Percentiles rank a stretch among this genome's conserved stretches.
phyloP scores from a whole-genome alignment of 2,888 invertebrate genomes.

The Callimorpha dominula region DNA sequence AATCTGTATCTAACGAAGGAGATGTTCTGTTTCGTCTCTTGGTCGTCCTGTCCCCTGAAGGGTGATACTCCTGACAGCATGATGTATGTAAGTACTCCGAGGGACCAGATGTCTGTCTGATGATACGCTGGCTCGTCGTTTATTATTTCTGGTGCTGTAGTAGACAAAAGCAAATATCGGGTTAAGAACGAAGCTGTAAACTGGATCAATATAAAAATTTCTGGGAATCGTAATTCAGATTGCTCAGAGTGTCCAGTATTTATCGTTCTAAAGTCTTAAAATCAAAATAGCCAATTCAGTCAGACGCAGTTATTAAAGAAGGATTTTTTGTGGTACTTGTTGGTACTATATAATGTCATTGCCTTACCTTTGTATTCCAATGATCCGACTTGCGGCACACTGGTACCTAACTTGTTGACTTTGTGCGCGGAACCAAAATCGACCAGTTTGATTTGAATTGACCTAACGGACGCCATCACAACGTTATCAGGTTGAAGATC shows the following conservation, averaged over 20 bases:
- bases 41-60: conserved; percentile 93
- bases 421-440: conserved; percentile 96
- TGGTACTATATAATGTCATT: background rate
- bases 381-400: conserved; percentile 90
- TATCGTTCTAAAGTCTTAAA: too few species aligned
- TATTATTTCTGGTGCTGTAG: conserved; percentile 94
- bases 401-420: conserved; percentile 92
- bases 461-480: conserved; percentile 95
- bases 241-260: background rate
- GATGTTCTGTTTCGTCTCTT: conserved; percentile 96
- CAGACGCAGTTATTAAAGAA: too few species aligned
- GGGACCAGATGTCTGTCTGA: conserved; percentile 98
- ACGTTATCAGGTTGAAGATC: conserved; percentile 98
- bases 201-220: conserved; percentile 25
- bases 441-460: conserved; percentile 95
- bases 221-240: too few species aligned
- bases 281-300: too few species aligned
- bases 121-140: conserved; percentile 95
- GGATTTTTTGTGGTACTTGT: too few species aligned
- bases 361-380: conserved; percentile 90
- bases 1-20: conserved; percentile 96
- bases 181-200: too few species aligned
- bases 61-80: conserved; percentile 97
- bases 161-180: background rate
- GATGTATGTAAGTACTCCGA: conserved; percentile 96